Evolutionary conservation across 1,140 invertebrate genomes (phyloP).

Genomic region (Brevipalpus yothersi): DNA sequence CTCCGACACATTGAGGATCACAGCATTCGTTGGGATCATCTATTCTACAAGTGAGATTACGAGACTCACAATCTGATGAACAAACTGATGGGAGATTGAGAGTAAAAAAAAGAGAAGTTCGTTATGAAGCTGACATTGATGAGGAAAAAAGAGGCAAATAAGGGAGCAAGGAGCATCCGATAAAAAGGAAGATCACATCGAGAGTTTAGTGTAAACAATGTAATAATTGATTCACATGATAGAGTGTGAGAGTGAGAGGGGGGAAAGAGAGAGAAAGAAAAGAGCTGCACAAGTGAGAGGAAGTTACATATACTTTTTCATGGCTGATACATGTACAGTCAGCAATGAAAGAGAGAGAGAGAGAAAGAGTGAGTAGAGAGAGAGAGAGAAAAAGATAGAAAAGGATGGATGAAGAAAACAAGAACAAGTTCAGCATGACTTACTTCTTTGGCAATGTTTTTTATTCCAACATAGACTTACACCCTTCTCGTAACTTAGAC

Average conservation of each 20-base stretch:
- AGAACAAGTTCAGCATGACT: not conserved
- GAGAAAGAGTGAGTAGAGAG: not conserved
- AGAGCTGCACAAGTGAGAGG: no score
- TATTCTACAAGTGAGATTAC: conserved; percentile 23
- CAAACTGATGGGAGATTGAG: not conserved
- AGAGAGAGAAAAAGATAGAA: not conserved
- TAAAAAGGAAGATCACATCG: not conserved
- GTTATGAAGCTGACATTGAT: no score
- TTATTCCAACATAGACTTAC: not conserved
- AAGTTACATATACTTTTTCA: no score
- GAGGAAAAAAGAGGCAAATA: no score
- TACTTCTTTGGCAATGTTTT: conserved; percentile 1
- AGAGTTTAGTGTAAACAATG: not conserved
- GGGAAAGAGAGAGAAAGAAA: no score
- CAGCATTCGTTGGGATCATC: not conserved
- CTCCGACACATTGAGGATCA: conserved; percentile 35
- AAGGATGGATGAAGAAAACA: not conserved
- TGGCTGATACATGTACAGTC: no score
- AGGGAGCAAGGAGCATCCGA: no score
- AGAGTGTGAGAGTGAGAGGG: no score
- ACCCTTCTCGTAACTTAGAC: not conserved
- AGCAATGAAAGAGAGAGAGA: no score
- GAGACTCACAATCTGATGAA: conserved; percentile 4
- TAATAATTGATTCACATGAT: no score
- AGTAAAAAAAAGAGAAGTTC: not conserved